Percentiles rank a stretch among this genome's conserved stretches.
Evolutionary conservation across 30 jellyfish, hydroid and myxozoan species (phyloP).

Genomic region (Chrysaora quinquecirrha): DNA sequence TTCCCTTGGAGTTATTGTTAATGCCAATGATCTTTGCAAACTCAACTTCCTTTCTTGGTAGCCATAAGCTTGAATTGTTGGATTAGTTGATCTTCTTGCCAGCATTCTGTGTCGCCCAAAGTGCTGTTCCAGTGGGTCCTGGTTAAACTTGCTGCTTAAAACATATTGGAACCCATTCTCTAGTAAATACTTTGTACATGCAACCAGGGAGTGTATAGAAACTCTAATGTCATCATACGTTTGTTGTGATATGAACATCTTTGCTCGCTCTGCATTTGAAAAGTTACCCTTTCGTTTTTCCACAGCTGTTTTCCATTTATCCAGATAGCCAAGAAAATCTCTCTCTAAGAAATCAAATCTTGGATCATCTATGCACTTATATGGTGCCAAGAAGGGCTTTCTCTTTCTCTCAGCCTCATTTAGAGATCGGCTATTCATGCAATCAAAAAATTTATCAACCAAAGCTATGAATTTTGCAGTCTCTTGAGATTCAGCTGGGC

Average conservation of each 20-base stretch:
- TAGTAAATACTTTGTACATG: slow-evolving; percentile 10
- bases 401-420: slow-evolving; percentile 14
- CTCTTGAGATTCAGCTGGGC: neutral
- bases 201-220: neutral
- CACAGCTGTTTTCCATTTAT: slow-evolving; percentile 2
- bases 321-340: neutral
- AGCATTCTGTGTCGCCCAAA: slow-evolving; percentile 14
- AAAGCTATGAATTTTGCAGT: slow-evolving; percentile 7
- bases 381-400: slow-evolving; percentile 18
- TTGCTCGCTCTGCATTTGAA: slow-evolving; percentile 10
- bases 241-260: slow-evolving; percentile 18
- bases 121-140: slow-evolving; percentile 25
- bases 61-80: slow-evolving; percentile 27
- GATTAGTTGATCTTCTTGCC: slow-evolving; percentile 30
- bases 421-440: neutral
- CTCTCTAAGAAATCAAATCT: neutral
- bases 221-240: neutral
- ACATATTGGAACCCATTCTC: slow-evolving; percentile 7
- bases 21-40: slow-evolving; percentile 24
- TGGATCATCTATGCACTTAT: neutral
- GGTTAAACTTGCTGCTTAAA: slow-evolving; percentile 15
- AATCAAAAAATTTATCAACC: slow-evolving; percentile 1
- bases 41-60: slow-evolving; percentile 25
- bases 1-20: slow-evolving; percentile 19
- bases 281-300: slow-evolving; percentile 1